Conservation (phyloP, 2,888 invertebrate species). For the Ophion ventricosus region DNA sequence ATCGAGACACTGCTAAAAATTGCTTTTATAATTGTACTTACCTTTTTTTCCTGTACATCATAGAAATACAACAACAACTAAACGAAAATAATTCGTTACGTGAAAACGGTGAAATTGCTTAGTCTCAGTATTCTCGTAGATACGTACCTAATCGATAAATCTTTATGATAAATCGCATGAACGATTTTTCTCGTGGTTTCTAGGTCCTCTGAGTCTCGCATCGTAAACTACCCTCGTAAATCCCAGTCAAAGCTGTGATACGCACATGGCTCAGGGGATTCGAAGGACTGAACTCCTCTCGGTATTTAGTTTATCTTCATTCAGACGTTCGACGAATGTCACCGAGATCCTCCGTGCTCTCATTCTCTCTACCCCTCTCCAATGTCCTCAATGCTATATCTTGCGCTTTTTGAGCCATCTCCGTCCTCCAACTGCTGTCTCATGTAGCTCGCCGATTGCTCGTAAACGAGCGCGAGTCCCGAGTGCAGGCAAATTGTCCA, state of each 20-base stretch:
- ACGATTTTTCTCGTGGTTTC: conserved; percentile 1
- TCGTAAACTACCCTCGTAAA: conserved; percentile 39
- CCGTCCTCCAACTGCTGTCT: conserved; percentile 25
- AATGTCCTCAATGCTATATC: conserved; percentile 22
- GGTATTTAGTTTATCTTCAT: conserved; percentile 23
- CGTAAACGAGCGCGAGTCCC: conserved; percentile 58
- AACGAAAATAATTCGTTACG: neutral
- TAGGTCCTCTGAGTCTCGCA: neutral
- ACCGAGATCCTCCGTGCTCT: neutral
- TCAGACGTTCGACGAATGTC: conserved; percentile 27
- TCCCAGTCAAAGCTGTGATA: conserved; percentile 2
- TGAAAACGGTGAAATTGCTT: neutral
- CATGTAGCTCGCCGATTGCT: conserved; percentile 38
- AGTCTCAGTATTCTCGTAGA: neutral
- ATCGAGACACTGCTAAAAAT: no score
- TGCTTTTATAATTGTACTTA: neutral
- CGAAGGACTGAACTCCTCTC: conserved; percentile 19
- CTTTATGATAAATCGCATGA: conserved; percentile 23
- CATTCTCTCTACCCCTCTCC: conserved; percentile 17
- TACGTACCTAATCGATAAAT: conserved; percentile 3
- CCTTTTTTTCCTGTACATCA: neutral
- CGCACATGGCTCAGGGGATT: conserved; percentile 12
- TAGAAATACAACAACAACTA: neutral
- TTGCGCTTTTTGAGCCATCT: conserved; percentile 28
- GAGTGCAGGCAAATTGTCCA: conserved; percentile 62